Evolutionary conservation across 2,113 vertebrate species (phyloP), one percentile per base, ranked within the genome.

Genomic region (Vulpes vulpes): DNA sequence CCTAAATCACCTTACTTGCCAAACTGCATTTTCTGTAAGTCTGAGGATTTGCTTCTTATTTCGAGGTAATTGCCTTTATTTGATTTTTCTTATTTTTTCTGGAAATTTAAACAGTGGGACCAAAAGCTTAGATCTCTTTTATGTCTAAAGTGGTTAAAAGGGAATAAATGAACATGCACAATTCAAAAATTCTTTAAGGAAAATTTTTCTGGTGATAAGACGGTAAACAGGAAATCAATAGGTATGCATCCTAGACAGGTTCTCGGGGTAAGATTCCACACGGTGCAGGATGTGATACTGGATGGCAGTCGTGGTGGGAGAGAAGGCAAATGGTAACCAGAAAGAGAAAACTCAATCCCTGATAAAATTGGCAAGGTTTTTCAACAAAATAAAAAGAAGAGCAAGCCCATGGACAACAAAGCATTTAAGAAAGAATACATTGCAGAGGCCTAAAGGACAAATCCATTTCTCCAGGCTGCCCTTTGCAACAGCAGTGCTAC

Each of bases 281-380:
- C 5, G 22, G 8, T 23, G 0, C 2, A 0, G 3, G 43, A 3
- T 19, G 10, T 35, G 30, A 53, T 51, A 51, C 0, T 38, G 53
- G 67, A 81, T 80, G 71, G n/a, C 25, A 73, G 32, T 65, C 17
- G 3, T 1, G 1, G 59, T 55, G 30, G 62, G 27, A 64, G 35
- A 76, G 20, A 82, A 12, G 43, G 53, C 76, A 81, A 82, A 49
- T 30, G 43, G 19, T 23, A 49, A 43, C 12, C 16, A 27, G 59
- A 69, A 85, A 53, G 67, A 59, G 3, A 91, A 64, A 92, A 17
- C 8, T 4, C 15, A 38, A 3, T 4, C 17, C 23, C 3, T 59
- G 5, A 89, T 82, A 73, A 89, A 85, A 78, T 0, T 74, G 17
- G 2, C 20, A 71, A n/a, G 5, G 59, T 69, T 89, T 81, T 43